Evolutionary conservation across 2,113 vertebrate species (phyloP).

Genomic region (Plecotus auritus): DNA sequence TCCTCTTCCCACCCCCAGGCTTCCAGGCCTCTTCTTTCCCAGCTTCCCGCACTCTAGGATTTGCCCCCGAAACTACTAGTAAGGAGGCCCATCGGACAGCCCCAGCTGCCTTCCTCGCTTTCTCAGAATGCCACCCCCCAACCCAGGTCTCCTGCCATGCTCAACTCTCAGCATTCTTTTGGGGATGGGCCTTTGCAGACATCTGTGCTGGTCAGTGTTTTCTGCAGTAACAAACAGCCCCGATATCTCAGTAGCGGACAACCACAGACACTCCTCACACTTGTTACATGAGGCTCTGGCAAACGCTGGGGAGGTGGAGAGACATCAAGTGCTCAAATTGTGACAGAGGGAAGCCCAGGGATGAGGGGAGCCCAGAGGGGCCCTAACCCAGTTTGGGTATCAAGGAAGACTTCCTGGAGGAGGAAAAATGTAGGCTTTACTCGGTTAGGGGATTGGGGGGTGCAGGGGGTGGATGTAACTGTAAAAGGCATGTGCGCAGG

Average conservation of each 20-base stretch:
- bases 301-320: neutral
- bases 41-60: neutral
- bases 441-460: neutral
- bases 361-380: neutral
- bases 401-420: neutral
- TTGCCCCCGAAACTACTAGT: neutral
- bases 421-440: neutral
- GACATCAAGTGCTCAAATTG: neutral
- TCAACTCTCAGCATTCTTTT: neutral
- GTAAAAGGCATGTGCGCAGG: neutral
- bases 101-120: neutral
- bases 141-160: neutral
- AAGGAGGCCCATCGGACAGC: neutral
- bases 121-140: neutral
- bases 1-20: neutral
- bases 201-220: neutral
- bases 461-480: neutral
- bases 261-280: neutral
- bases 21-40: neutral
- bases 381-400: neutral
- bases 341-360: neutral
- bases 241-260: neutral
- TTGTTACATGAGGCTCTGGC: neutral
- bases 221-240: neutral
- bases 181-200: neutral